phyloP scores from a whole-genome alignment of 2,797 vertebrate genomes.

The Hybognathus amarus region DNA sequence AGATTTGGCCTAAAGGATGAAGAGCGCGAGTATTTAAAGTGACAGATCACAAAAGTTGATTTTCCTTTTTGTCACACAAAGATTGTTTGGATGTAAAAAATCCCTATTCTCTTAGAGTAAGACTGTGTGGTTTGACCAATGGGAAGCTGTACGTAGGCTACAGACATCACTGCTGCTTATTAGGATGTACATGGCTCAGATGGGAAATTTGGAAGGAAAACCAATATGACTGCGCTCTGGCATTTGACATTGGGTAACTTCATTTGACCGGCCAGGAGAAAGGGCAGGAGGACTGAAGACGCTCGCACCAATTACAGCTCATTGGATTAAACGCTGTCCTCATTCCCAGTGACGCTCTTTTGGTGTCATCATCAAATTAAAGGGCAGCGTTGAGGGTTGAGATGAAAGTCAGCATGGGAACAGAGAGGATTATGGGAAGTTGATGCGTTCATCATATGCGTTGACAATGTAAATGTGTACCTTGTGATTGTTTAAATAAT shows the following conservation, averaged over 20 bases:
- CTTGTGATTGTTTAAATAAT: too few relatives aligned
- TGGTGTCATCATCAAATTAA: constrained; percentile 55
- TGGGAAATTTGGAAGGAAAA: background rate
- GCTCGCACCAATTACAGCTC: constrained; percentile 47
- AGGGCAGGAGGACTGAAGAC: constrained; percentile 27
- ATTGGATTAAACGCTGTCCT: constrained; percentile 57
- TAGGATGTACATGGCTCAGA: background rate
- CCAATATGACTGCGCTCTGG: constrained; percentile 2
- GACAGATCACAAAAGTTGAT: too few relatives aligned
- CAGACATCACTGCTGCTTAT: background rate
- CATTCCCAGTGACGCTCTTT: constrained; percentile 41
- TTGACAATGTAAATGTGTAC: background rate
- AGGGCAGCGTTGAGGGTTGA: constrained; percentile 51
- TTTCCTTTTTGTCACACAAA: background rate
- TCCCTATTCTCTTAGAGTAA: background rate
- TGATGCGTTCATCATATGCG: background rate
- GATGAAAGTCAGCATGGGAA: constrained; percentile 16
- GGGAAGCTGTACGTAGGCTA: background rate
- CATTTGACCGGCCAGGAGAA: constrained; percentile 9
- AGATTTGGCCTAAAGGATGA: too few relatives aligned
- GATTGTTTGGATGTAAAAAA: background rate
- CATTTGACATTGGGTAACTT: constrained; percentile 50
- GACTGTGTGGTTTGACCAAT: constrained; percentile 3
- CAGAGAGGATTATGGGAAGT: constrained; percentile 19
- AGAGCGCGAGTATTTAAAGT: too few relatives aligned